A percentile compares a stretch with the other conserved stretches of the same genome.
Evolutionary conservation across 2,888 invertebrate species (phyloP).

Genomic region (Rhopalosiphum nymphaeae): DNA sequence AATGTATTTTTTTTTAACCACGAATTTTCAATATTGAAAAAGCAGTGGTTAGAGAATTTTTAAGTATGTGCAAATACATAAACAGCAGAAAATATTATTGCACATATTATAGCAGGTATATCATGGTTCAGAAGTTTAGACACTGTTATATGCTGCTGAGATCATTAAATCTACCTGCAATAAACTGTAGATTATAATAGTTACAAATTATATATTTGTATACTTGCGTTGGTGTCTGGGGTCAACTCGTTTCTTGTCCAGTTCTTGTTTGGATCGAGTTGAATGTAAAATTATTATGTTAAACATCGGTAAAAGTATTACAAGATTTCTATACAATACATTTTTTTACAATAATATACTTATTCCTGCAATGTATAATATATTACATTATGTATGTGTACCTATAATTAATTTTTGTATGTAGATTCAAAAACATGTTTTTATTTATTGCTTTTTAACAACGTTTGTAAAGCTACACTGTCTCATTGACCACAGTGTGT

Average conservation of each 20-base stretch:
- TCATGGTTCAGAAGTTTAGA: not conserved
- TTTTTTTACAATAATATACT: not conserved
- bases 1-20: not conserved
- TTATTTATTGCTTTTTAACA: not conserved
- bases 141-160: not conserved
- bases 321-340: not conserved
- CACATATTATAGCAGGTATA: not conserved
- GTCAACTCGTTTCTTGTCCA: not conserved
- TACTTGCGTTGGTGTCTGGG: not conserved
- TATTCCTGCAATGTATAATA: not conserved
- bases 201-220: not conserved
- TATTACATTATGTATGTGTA: not conserved
- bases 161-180: not conserved
- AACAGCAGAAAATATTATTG: not conserved
- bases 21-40: not conserved
- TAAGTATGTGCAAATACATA: not conserved
- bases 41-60: not conserved
- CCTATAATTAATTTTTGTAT: not conserved
- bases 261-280: not conserved
- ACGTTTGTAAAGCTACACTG: not conserved
- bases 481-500: not conserved
- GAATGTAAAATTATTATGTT: not conserved
- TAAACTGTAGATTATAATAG: constrained; percentile 1
- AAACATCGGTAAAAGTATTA: not conserved
- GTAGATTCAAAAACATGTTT: not conserved